A percentile compares a stretch with the other conserved stretches of the same genome.
phyloP scores from a whole-genome alignment of 1,140 invertebrate genomes.

The Drosophila baimaii region DNA sequence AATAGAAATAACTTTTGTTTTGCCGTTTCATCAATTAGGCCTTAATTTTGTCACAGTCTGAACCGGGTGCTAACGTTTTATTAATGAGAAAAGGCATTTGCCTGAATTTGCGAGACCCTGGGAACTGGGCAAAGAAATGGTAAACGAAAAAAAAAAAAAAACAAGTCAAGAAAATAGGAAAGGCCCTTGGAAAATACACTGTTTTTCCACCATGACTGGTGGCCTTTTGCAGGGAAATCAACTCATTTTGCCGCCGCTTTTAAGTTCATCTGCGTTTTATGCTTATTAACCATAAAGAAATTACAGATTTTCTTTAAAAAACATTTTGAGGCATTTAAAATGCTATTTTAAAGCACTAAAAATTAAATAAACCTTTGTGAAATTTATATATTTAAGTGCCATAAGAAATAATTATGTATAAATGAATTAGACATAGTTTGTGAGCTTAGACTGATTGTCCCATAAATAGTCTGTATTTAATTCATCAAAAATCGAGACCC shows the following conservation, averaged over 20 bases:
- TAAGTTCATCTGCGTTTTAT: neutral
- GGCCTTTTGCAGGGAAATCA: neutral
- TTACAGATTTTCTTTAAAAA: neutral
- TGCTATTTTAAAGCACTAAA: no score
- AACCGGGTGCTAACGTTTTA: constrained; percentile 74
- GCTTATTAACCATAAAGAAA: neutral
- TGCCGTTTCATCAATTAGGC: constrained; percentile 80
- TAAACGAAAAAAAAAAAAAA: neutral
- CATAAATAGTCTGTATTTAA: no score
- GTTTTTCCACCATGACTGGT: constrained; percentile 24
- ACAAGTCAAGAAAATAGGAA: neutral
- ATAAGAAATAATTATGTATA: no score
- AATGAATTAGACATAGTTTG: no score
- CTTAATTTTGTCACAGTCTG: constrained; percentile 72
- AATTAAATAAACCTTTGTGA: no score
- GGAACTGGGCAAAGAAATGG: constrained; percentile 27
- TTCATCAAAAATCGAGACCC: no score
- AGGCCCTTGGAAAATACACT: no score
- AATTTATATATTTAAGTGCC: no score
- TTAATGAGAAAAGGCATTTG: constrained; percentile 63
- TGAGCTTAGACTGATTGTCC: no score
- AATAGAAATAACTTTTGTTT: constrained; percentile 63
- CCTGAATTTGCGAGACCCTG: constrained; percentile 22
- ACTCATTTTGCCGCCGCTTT: neutral
- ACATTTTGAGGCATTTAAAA: no score